Conservation (phyloP, 1,140 invertebrate species). For the Pinna nobilis region DNA sequence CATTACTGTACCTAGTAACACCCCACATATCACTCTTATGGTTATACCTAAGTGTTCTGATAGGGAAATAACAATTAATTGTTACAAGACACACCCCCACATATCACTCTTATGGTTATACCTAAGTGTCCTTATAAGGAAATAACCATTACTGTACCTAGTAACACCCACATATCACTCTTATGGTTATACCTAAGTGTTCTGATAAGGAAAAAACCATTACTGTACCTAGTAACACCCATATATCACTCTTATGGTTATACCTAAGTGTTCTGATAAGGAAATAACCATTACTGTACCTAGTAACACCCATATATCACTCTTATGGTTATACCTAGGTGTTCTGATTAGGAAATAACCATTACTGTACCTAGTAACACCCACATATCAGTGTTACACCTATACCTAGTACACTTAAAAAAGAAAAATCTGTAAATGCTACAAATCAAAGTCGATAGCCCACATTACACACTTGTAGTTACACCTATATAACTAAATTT, state of each 20-base stretch:
- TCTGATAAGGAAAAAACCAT: not conserved
- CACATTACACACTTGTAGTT: not conserved
- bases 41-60: no score
- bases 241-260: conserved; percentile 1
- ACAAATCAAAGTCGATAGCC: not conserved
- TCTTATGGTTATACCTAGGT: conserved; percentile 7
- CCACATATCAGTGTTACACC: not conserved
- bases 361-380: not conserved
- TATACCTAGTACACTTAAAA: not conserved
- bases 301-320: not conserved
- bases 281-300: not conserved
- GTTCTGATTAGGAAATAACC: not conserved
- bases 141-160: conserved; percentile 77
- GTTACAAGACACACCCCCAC: not conserved
- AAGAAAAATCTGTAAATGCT: not conserved
- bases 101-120: no score
- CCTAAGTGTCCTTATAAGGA: conserved; percentile 60
- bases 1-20: no score
- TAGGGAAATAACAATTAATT: not conserved
- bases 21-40: no score
- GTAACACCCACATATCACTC: conserved; percentile 77
- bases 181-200: conserved; percentile 50
- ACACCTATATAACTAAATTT: conserved; percentile 75
- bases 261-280: not conserved
- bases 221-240: not conserved